A percentile compares a stretch with the other conserved stretches of the same genome.
These are phyloP conservation scores for Clarias batrachus DNA, from an alignment of 2,113 vertebrate species.

Conservation along the genomic window DNA sequence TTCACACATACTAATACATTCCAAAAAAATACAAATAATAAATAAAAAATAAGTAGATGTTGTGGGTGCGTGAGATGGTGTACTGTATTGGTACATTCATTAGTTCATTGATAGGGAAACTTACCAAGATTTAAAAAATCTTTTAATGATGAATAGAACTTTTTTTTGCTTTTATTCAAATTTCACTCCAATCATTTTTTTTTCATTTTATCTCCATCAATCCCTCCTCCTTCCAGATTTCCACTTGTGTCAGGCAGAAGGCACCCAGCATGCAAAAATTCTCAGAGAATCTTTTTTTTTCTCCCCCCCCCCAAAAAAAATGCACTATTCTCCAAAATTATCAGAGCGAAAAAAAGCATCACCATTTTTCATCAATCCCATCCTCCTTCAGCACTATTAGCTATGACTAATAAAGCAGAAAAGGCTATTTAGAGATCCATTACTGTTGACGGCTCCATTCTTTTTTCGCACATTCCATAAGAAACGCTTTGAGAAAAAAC, in stretches of 20 bases:
- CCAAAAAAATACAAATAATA: neutral
- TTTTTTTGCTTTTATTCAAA: conserved; percentile 50
- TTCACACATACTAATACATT: neutral
- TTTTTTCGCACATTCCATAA: conserved; percentile 35
- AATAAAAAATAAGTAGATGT: neutral
- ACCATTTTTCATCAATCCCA: conserved; percentile 67
- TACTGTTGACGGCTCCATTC: conserved; percentile 72
- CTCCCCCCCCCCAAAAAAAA: conserved; percentile 47
- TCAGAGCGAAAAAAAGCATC: conserved; percentile 61
- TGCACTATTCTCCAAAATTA: conserved; percentile 62
- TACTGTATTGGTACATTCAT: neutral
- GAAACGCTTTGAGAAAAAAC: neutral
- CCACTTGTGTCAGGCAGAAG: conserved; percentile 63
- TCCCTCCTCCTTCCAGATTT: conserved; percentile 63
- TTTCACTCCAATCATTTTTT: conserved; percentile 57
- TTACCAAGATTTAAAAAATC: neutral
- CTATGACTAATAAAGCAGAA: conserved; percentile 80
- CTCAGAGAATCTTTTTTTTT: conserved; percentile 61
- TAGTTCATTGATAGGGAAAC: conserved; percentile 43
- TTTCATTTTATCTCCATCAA: conserved; percentile 59
- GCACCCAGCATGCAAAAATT: conserved; percentile 70
- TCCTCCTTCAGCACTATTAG: conserved; percentile 72
- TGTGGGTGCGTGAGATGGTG: neutral
- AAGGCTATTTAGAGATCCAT: conserved; percentile 76
- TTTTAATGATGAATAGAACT: conserved; percentile 52